Conservation (phyloP, 2,113 vertebrate genomes). For the Neogale vison region DNA sequence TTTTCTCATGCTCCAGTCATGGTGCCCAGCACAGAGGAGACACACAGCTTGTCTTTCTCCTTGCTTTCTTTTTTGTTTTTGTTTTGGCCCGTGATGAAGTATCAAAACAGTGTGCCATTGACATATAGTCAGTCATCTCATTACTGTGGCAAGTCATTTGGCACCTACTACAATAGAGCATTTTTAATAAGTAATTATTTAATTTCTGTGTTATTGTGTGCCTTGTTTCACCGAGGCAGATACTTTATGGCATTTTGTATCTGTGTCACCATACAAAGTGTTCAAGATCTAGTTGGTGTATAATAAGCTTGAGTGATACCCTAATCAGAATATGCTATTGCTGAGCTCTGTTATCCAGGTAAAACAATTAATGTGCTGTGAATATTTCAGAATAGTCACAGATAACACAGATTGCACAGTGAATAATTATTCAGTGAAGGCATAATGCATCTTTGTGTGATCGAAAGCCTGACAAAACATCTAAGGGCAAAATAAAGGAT, state of each 20-base stretch:
- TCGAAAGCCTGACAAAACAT: slow-evolving; percentile 10
- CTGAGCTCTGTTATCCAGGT: slow-evolving; percentile 44
- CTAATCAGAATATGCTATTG: slow-evolving; percentile 9
- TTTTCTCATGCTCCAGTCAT: neutral
- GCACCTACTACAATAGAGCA: neutral
- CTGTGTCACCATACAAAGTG: neutral
- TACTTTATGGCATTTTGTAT: neutral
- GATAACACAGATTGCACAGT: slow-evolving; percentile 42
- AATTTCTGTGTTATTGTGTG: neutral
- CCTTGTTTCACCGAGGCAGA: neutral
- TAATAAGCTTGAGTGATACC: slow-evolving; percentile 54
- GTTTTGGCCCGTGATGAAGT: neutral
- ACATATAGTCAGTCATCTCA: accelerated
- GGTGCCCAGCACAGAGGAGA: neutral
- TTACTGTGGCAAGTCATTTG: neutral
- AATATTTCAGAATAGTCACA: slow-evolving; percentile 56
- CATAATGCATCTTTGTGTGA: slow-evolving; percentile 44
- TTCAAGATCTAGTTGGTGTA: neutral
- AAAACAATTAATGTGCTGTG: slow-evolving; percentile 48
- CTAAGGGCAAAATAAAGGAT: neutral
- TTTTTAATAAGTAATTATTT: slow-evolving; percentile 5
- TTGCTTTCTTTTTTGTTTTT: neutral
- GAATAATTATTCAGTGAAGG: slow-evolving; percentile 54
- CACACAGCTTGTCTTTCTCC: neutral
- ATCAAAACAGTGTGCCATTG: neutral